Conservation (phyloP, 2,113 vertebrate genomes). For the Terrapene triunguis region DNA sequence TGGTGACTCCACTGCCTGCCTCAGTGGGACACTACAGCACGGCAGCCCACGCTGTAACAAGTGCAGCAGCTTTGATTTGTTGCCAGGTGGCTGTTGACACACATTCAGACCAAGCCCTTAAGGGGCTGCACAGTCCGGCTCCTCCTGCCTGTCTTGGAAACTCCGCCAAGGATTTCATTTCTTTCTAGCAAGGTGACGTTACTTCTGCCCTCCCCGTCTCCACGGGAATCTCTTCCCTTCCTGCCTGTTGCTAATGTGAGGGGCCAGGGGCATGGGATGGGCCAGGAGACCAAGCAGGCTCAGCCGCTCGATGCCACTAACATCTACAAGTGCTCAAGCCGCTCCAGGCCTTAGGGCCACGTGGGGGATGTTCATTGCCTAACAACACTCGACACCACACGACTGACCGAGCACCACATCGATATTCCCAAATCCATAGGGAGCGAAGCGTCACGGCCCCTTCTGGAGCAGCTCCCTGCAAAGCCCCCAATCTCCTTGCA, state of each 20-base stretch:
- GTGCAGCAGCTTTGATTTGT: slow-evolving; percentile 18
- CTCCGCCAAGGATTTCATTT: slow-evolving; percentile 14
- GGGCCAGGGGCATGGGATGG: not conserved
- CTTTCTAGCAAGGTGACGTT: not conserved
- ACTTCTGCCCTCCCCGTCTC: not conserved
- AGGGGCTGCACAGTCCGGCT: not conserved
- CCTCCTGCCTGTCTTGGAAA: not conserved
- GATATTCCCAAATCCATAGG: not conserved
- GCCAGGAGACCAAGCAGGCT: not conserved
- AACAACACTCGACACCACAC: not conserved
- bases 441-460: not conserved
- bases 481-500: not conserved
- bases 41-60: not conserved
- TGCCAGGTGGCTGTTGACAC: slow-evolving; percentile 7
- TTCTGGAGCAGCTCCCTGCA: not conserved
- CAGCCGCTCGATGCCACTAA: not conserved
- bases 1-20: not conserved
- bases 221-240: not conserved
- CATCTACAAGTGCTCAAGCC: not conserved
- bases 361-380: not conserved
- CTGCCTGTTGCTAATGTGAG: not conserved
- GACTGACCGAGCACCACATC: not conserved
- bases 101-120: slow-evolving; percentile 12
- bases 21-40: not conserved
- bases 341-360: not conserved